phyloP scores from a whole-genome alignment of 2,797 vertebrate genomes.

The Cyprinodon diabolis region DNA sequence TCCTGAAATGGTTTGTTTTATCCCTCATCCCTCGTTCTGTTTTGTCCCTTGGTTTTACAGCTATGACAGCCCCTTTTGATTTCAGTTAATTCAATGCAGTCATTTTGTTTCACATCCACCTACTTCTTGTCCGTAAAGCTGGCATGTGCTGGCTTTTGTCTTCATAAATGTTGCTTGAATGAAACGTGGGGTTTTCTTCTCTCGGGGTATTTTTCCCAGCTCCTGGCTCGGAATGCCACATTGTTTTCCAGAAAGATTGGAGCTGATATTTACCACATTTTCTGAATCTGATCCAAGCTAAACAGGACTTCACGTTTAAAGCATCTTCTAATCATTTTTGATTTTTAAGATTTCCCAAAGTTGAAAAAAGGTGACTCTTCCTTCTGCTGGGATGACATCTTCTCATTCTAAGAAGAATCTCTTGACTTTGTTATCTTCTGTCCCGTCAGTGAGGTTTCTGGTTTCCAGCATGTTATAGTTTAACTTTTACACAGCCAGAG shows the following conservation, averaged over 20 bases:
- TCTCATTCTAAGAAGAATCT: not conserved
- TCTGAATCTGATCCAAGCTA: not conserved
- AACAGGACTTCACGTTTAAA: not conserved
- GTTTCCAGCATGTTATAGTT: not conserved
- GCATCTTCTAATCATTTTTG: conserved; percentile 7
- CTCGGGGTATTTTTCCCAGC: not conserved
- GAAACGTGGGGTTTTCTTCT: not conserved
- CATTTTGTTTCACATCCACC: not conserved
- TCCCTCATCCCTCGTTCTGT: not conserved
- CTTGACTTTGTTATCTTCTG: not conserved
- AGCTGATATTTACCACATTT: conserved; percentile 9
- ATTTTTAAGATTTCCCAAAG: not conserved
- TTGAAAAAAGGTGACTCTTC: not conserved
- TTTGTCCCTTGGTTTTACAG: not conserved
- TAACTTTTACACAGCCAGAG: not conserved
- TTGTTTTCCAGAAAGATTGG: not conserved
- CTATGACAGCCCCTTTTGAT: not conserved
- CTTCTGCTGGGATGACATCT: not conserved
- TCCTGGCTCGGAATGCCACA: not conserved
- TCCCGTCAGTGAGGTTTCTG: not conserved
- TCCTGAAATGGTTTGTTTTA: not conserved
- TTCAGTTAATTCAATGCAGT: conserved; percentile 5
- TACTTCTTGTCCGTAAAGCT: not conserved
- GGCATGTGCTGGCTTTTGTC: not conserved
- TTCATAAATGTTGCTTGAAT: not conserved